phyloP scores from a whole-genome alignment of 2,888 invertebrate species.

The Heteromyza rotundicornis region DNA sequence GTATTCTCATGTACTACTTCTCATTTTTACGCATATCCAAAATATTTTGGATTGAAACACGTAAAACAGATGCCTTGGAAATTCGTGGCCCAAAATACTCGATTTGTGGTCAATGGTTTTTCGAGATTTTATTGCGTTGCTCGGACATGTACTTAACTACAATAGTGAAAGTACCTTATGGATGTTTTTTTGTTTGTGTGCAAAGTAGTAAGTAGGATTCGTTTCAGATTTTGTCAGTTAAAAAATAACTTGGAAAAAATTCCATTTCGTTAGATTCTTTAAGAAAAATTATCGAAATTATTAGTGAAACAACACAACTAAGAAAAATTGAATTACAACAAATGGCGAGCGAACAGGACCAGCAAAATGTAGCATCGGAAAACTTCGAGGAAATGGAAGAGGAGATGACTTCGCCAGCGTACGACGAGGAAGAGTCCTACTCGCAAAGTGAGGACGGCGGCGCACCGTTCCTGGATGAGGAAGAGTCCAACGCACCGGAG shows the following conservation, averaged over 20 bases:
- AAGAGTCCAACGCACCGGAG: slow-evolving; percentile 38
- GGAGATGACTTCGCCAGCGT: slow-evolving; percentile 33
- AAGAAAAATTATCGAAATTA: background rate
- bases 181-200: background rate
- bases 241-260: background rate
- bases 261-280: background rate
- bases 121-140: too few relatives aligned
- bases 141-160: too few relatives aligned
- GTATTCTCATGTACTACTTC: background rate
- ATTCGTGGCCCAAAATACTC: background rate
- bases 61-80: slow-evolving; percentile 2
- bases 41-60: too few relatives aligned
- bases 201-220: background rate
- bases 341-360: slow-evolving; percentile 5
- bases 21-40: too few relatives aligned
- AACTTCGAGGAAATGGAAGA: slow-evolving; percentile 33
- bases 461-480: slow-evolving; percentile 24
- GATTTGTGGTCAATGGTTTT: too few relatives aligned
- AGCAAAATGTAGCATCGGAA: slow-evolving; percentile 38
- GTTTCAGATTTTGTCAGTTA: background rate
- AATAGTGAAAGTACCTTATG: too few relatives aligned
- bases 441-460: slow-evolving; percentile 26
- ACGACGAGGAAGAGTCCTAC: slow-evolving; percentile 19
- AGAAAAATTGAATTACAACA: too few relatives aligned
- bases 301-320: background rate